These are phyloP conservation scores for Neogobius melanostomus DNA, from an alignment of 2,113 vertebrate genomes.

Conservation along the genomic window DNA sequence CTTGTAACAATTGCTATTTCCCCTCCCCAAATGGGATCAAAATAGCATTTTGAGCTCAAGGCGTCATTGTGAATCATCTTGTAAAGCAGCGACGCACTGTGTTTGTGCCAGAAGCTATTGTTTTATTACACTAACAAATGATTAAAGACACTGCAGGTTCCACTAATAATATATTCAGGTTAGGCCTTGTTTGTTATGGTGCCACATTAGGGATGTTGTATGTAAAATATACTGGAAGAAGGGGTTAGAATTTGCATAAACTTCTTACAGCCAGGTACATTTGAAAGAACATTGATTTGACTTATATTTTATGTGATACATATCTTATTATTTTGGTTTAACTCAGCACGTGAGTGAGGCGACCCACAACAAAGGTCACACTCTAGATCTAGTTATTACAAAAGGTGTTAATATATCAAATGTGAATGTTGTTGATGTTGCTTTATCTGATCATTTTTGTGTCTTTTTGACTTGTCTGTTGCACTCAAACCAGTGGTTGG, in stretches of 20 bases:
- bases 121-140: constrained; percentile 9
- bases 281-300: neutral
- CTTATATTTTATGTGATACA: neutral
- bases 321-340: too few species aligned
- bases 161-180: constrained; percentile 2
- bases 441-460: too few species aligned
- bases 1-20: neutral
- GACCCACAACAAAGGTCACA: too few species aligned
- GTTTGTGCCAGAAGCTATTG: neutral
- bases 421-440: too few species aligned
- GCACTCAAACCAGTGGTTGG: too few species aligned
- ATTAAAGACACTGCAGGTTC: neutral
- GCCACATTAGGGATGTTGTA: constrained; percentile 2
- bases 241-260: neutral
- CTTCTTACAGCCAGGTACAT: neutral
- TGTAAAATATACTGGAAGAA: neutral
- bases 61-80: neutral
- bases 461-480: too few species aligned
- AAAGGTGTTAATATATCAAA: too few species aligned
- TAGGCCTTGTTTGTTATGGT: neutral
- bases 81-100: neutral
- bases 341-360: too few species aligned
- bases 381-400: too few species aligned
- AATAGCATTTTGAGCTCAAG: neutral
- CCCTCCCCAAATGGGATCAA: neutral